These are phyloP conservation scores for Drosophila subobscura DNA, from an alignment of 1,140 invertebrate genomes.

Conservation along the genomic window DNA sequence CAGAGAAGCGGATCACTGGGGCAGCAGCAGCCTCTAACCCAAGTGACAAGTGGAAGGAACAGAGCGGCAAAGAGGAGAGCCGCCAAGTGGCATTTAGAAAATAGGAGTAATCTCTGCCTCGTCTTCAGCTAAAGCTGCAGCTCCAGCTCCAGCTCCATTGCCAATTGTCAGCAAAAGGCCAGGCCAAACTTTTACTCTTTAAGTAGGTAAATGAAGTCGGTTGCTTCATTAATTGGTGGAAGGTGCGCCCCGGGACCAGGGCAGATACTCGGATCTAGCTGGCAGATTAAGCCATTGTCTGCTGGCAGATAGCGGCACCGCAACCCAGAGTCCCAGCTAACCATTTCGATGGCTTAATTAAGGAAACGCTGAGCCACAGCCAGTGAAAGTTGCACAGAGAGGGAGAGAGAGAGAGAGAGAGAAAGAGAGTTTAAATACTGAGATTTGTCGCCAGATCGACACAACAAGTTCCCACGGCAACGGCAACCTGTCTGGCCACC, in stretches of 20 bases:
- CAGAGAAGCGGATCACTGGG: too few species aligned
- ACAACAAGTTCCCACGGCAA: conserved; percentile 62
- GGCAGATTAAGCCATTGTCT: conserved; percentile 72
- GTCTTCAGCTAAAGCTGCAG: conserved; percentile 7
- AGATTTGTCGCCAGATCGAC: conserved; percentile 20
- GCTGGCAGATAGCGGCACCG: conserved; percentile 44
- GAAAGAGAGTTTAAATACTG: conserved; percentile 11
- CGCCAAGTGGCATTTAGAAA: conserved; percentile 36
- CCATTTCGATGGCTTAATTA: conserved; percentile 74
- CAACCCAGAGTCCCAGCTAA: conserved; percentile 35
- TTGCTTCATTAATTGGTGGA: conserved; percentile 64
- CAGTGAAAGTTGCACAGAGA: conserved; percentile 61
- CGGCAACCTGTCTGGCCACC: conserved; percentile 56
- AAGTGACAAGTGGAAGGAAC: conserved; percentile 4
- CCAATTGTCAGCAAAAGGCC: conserved; percentile 35
- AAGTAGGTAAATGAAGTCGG: conserved; percentile 63
- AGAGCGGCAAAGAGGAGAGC: conserved; percentile 18
- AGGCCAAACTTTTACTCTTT: conserved; percentile 61
- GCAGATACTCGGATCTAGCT: conserved; percentile 52
- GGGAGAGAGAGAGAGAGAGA: not conserved
- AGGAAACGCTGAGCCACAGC: conserved; percentile 43
- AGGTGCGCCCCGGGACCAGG: conserved; percentile 56
- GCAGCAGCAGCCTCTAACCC: not conserved
- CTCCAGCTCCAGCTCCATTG: not conserved
- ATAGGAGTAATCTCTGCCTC: conserved; percentile 27